phyloP scores from a whole-genome alignment of 2,888 invertebrate genomes.

The Papilio elwesi region DNA sequence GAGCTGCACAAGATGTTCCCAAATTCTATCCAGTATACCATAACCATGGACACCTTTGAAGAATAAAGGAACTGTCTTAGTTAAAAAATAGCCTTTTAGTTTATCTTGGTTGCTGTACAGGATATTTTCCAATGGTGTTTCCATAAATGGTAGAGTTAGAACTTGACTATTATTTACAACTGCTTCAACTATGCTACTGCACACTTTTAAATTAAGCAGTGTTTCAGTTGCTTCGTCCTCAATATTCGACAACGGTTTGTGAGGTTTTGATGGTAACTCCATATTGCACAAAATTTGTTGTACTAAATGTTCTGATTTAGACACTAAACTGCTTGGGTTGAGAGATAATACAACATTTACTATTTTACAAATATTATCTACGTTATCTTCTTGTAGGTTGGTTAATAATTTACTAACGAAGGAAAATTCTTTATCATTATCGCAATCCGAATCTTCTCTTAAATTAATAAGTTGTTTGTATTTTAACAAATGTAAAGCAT shows the following conservation, averaged over 20 bases:
- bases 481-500: constrained; percentile 64
- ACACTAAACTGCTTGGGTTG: constrained; percentile 57
- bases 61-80: constrained; percentile 64
- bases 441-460: constrained; percentile 70
- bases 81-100: constrained; percentile 66
- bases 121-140: constrained; percentile 63
- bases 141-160: constrained; percentile 60
- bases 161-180: constrained; percentile 52
- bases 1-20: constrained; percentile 58
- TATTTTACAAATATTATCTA: constrained; percentile 65
- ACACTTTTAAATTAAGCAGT: constrained; percentile 60
- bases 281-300: constrained; percentile 69
- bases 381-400: constrained; percentile 54
- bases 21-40: constrained; percentile 69
- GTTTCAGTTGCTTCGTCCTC: constrained; percentile 38
- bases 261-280: constrained; percentile 45
- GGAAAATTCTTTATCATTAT: constrained; percentile 65
- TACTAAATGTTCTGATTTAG: constrained; percentile 74
- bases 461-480: constrained; percentile 74
- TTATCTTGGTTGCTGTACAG: constrained; percentile 58
- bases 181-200: constrained; percentile 66
- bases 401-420: constrained; percentile 65
- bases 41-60: constrained; percentile 60
- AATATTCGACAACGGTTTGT: constrained; percentile 42
- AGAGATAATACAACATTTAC: constrained; percentile 61